These are phyloP conservation scores for Aleadryas rufinucha DNA, from an alignment of 2,113 vertebrate genomes.

Conservation along the genomic window DNA sequence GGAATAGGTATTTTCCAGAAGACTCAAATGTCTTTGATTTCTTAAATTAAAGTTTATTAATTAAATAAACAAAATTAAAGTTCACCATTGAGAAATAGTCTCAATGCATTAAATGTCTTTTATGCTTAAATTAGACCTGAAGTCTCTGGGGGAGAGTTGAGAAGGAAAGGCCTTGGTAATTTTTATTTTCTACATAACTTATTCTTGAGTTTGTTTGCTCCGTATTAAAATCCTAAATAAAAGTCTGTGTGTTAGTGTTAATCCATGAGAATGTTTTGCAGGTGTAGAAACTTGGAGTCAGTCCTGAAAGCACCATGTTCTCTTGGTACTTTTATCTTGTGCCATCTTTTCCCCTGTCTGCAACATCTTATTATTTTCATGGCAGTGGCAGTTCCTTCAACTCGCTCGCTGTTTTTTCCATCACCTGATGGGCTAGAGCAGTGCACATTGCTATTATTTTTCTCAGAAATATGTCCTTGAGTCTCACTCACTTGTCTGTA, in stretches of 20 bases:
- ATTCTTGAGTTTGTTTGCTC: not conserved
- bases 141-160: not conserved
- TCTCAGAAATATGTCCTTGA: not conserved
- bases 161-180: not conserved
- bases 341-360: slow-evolving; percentile 12
- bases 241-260: not conserved
- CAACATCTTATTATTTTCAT: slow-evolving; percentile 33
- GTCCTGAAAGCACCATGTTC: not conserved
- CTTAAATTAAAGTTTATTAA: not conserved
- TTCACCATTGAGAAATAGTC: not conserved
- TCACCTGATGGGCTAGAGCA: not conserved
- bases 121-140: not conserved
- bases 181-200: not conserved
- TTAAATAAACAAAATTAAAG: too few species aligned
- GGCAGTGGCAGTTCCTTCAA: not conserved
- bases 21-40: not conserved
- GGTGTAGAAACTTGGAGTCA: slow-evolving; percentile 27
- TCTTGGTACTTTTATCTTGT: not conserved
- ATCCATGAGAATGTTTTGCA: not conserved
- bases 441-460: not conserved
- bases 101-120: not conserved
- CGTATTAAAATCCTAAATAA: not conserved
- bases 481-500: not conserved
- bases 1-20: not conserved
- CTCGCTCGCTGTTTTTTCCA: not conserved